phyloP scores from a whole-genome alignment of 1,140 invertebrate genomes.

The Bursaphelenchus mucronatus region DNA sequence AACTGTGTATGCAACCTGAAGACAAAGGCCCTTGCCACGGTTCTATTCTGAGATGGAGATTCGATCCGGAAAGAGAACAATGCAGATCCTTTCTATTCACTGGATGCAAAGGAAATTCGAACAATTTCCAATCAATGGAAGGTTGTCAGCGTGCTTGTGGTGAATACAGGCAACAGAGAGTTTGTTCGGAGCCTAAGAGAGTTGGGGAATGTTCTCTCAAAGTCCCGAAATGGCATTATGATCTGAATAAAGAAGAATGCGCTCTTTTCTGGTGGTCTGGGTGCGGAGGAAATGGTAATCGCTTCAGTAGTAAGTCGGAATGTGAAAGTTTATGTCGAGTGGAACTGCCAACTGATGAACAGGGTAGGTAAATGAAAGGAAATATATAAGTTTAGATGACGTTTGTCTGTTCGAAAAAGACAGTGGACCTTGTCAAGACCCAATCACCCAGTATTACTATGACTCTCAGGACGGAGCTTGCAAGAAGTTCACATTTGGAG shows the following conservation, averaged over 20 bases:
- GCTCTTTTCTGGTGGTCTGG: conserved; percentile 55
- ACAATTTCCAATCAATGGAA: conserved; percentile 54
- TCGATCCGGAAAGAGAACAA: conserved; percentile 38
- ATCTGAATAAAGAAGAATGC: conserved; percentile 40
- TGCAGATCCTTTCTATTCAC: conserved; percentile 55
- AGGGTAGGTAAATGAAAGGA: conserved; percentile 18
- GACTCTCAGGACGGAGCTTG: conserved; percentile 63
- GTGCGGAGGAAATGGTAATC: conserved; percentile 59
- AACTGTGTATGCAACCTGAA: conserved; percentile 53
- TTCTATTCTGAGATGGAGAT: conserved; percentile 45
- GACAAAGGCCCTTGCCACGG: conserved; percentile 55
- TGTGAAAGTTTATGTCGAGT: conserved; percentile 50
- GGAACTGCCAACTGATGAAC: conserved; percentile 34
- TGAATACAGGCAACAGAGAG: conserved; percentile 57
- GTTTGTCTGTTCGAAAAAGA: conserved; percentile 42
- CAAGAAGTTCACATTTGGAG: conserved; percentile 67
- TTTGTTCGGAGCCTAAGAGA: conserved; percentile 73
- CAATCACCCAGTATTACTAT: conserved; percentile 64
- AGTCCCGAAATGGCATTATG: conserved; percentile 49
- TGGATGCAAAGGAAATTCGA: conserved; percentile 53
- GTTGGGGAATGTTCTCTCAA: conserved; percentile 70
- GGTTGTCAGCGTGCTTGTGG: conserved; percentile 57
- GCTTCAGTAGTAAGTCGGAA: conserved; percentile 49
- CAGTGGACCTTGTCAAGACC: conserved; percentile 52
- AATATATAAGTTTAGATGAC: conserved; percentile 24